Percentiles rank a stretch among this genome's conserved stretches.
phyloP scores from a whole-genome alignment of 2,888 invertebrate species.

The Drosophila mercatorum region DNA sequence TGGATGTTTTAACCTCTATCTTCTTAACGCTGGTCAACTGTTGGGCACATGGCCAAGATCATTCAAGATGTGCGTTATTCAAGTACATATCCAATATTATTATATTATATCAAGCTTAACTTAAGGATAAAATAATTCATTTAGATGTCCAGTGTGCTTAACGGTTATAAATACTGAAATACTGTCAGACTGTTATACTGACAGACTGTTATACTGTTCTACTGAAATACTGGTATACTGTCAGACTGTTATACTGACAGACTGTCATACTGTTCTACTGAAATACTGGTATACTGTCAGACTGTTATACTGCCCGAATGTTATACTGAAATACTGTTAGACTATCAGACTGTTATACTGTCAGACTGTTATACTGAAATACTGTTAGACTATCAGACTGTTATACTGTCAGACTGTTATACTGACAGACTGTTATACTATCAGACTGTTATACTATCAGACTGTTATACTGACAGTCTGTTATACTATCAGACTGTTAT shows the following conservation, averaged over 20 bases:
- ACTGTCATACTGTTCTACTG: not conserved
- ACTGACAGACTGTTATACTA: not conserved
- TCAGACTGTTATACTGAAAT: no score
- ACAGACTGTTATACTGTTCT: no score
- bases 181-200: not conserved
- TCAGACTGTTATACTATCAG: no score
- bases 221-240: no score
- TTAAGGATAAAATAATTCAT: no score
- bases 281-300: not conserved
- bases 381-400: no score
- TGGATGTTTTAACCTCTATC: conserved; percentile 27
- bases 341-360: not conserved
- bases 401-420: not conserved
- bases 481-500: not conserved
- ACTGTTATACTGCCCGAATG: not conserved
- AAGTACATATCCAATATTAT: no score
- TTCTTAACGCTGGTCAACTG: conserved; percentile 13
- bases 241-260: not conserved
- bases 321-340: no score
- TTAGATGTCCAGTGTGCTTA: no score
- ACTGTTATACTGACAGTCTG: not conserved
- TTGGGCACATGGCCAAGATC: conserved; percentile 33
- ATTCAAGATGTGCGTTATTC: conserved; percentile 4
- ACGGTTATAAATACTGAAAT: not conserved
- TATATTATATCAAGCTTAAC: not conserved